Evolutionary conservation across 2,888 invertebrate species (phyloP), one percentile per base, ranked within the genome.

Genomic region (Oligia latruncula): DNA sequence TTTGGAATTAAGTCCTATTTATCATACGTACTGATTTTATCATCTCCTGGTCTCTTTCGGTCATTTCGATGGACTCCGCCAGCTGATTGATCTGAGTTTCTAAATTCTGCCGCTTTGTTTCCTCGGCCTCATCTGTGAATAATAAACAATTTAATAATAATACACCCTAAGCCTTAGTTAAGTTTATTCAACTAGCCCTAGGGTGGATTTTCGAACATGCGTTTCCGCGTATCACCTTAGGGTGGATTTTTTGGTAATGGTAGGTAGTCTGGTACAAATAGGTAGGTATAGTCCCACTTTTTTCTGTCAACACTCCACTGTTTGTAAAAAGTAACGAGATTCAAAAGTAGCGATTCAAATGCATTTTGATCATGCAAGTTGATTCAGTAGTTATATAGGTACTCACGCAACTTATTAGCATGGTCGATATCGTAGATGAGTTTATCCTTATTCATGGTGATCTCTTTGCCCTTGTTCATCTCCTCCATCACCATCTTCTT

Each of bases 401-500:
- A 91, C 95, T 93, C 80, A 97, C 97, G 93, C 68, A 93, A 89
- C 78, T 95, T 96, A 72, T 90, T 95, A 64, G 96, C 94, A 65
- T 92, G 94, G 23, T 95, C 94, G 3, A 97, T 94, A 78, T 98
- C 98, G 65, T 96, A 96, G 0, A 95, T 92, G 9, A 98, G 89
- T 80, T 98, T 97, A 71, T 97, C 96, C 88, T 97, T 97, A 75
- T 97, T 95, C 90, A 97, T 95, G 0, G 97, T 97, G 4, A 98
- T 91, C 85, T 97, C 97, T 89, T 98, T 98, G 89, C 98, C 98
- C 23, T 96, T 96, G 77, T 97, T 97, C 97, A 98, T 97, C 93
- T 98, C 98, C 81, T 98, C 97, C 77, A 95, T 93, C 4, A 97
- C 96, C 66, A 97, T 96, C 88, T 98, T 98, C 91, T 98, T 98